A percentile compares a stretch with the other conserved stretches of the same genome.
Conservation (phyloP, 2,797 vertebrate genomes). For the Tamandua tetradactyla region DNA sequence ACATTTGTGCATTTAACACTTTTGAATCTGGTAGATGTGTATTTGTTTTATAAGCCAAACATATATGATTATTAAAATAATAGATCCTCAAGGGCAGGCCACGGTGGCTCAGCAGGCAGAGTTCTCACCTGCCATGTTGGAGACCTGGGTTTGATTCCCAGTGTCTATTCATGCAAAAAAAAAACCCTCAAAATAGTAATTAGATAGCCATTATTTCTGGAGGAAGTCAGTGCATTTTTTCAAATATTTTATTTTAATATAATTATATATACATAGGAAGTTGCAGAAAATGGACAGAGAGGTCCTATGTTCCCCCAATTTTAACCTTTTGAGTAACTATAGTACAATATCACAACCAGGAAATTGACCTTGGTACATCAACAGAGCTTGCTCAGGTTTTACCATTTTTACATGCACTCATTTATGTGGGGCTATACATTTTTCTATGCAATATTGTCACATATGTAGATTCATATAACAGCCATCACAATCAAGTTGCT, state of each 20-base stretch:
- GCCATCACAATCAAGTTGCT: background rate
- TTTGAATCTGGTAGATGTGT: background rate
- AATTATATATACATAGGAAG: background rate
- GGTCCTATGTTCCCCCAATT: background rate
- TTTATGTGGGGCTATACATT: background rate
- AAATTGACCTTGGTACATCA: background rate
- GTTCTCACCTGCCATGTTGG: no score
- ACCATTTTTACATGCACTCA: background rate
- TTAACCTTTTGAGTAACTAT: background rate
- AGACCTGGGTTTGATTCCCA: no score
- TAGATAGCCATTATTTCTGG: background rate
- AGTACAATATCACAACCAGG: background rate
- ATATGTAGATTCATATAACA: background rate
- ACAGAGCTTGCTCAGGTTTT: background rate
- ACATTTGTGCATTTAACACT: background rate
- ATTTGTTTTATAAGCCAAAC: conserved; percentile 11
- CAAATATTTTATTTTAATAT: conserved; percentile 7
- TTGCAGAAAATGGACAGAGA: background rate
- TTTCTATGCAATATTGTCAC: background rate
- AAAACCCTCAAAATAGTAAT: conserved; percentile 31
- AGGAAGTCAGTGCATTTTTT: background rate
- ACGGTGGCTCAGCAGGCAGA: no score
- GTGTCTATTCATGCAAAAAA: no score
- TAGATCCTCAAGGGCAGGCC: no score
- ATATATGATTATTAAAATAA: background rate